These are phyloP conservation scores for Linyphia triangularis DNA, from an alignment of 2,888 invertebrate genomes.

Conservation along the genomic window DNA sequence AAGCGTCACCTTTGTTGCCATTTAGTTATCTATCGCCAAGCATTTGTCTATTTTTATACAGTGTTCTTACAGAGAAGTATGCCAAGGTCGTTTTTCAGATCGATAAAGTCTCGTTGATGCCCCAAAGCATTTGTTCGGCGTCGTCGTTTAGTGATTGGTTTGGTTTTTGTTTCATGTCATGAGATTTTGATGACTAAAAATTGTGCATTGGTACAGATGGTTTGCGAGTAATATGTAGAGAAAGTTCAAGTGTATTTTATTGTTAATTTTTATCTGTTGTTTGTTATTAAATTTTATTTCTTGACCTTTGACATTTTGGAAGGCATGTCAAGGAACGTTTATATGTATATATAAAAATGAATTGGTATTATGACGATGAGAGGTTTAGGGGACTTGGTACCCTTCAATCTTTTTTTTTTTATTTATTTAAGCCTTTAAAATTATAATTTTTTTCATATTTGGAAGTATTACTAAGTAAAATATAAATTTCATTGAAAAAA, in stretches of 20 bases:
- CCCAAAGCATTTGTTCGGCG: not conserved
- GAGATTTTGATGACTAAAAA: not conserved
- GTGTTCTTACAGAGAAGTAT: conserved; percentile 1
- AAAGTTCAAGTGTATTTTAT: not conserved
- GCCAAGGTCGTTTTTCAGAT: conserved; percentile 24
- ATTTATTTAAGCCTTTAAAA: no score
- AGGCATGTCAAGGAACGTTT: no score
- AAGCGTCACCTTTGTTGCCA: not conserved
- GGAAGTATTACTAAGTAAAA: no score
- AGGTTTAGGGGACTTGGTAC: no score
- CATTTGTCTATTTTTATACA: conserved; percentile 44
- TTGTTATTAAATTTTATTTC: no score
- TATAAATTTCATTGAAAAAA: no score
- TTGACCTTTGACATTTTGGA: no score
- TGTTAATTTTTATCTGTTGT: not conserved
- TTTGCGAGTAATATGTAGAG: not conserved
- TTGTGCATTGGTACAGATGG: not conserved
- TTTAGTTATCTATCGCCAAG: conserved; percentile 16
- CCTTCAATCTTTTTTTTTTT: no score
- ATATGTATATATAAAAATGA: no score
- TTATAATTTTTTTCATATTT: no score
- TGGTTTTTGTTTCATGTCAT: not conserved
- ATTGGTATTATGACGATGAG: no score
- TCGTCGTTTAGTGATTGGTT: not conserved
- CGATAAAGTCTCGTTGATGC: conserved; percentile 12